Evolutionary conservation across 2,888 invertebrate species (phyloP).

Genomic region (Cylloceria caligata): DNA sequence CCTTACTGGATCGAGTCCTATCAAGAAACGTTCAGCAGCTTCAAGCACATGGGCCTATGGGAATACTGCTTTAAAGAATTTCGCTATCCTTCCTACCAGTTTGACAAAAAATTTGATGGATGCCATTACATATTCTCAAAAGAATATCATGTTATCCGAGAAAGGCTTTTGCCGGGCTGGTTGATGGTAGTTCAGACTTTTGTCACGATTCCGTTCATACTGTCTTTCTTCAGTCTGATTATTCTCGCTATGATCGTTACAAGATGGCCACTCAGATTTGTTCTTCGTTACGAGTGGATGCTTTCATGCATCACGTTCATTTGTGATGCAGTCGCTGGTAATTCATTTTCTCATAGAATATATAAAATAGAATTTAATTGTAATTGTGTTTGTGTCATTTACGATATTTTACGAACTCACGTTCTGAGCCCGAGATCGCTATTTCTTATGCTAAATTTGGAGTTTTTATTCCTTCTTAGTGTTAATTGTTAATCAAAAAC

Average conservation of each 20-base stretch:
- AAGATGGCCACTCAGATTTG: slow-evolving; percentile 91
- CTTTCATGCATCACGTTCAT: slow-evolving; percentile 90
- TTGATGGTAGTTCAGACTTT: slow-evolving; percentile 96
- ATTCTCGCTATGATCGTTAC: slow-evolving; percentile 92
- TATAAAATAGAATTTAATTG: too few relatives aligned
- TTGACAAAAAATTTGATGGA: slow-evolving; percentile 94
- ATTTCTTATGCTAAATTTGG: too few relatives aligned
- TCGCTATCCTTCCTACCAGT: slow-evolving; percentile 94
- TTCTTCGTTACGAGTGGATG: slow-evolving; percentile 93
- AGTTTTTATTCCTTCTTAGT: too few relatives aligned
- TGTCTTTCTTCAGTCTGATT: slow-evolving; percentile 91
- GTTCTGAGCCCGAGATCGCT: not conserved
- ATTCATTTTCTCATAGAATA: slow-evolving; percentile 78
- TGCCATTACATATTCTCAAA: slow-evolving; percentile 95
- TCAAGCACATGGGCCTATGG: slow-evolving; percentile 97
- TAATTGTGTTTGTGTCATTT: too few relatives aligned
- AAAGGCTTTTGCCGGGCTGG: slow-evolving; percentile 97
- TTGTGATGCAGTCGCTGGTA: slow-evolving; percentile 90
- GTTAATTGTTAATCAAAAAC: not conserved
- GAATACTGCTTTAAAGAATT: slow-evolving; percentile 97
- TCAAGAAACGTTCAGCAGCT: slow-evolving; percentile 92
- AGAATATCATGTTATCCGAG: slow-evolving; percentile 95
- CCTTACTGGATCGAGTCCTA: slow-evolving; percentile 97
- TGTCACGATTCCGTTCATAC: slow-evolving; percentile 93
- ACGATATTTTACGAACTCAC: not conserved